Conservation (phyloP, 2,888 invertebrate genomes). For the Leuctra nigra region DNA sequence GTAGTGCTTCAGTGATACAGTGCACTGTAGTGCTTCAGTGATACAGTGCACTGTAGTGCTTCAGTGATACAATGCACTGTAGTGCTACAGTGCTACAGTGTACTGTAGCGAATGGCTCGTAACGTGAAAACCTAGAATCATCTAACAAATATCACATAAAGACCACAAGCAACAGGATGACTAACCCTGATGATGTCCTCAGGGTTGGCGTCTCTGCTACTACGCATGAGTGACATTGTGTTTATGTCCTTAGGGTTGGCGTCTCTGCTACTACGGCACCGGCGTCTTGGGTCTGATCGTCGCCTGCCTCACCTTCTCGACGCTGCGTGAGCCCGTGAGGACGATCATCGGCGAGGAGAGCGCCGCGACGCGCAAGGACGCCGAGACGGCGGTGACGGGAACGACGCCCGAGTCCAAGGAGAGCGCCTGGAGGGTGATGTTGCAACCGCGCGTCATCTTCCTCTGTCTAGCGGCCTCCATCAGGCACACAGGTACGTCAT, state of each 20-base stretch:
- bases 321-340: conserved; percentile 68
- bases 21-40: no score
- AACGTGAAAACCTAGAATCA: no score
- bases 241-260: conserved; percentile 70
- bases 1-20: no score
- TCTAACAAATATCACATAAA: no score
- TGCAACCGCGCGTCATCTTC: conserved; percentile 70
- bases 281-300: conserved; percentile 69
- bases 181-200: no score
- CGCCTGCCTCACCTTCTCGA: conserved; percentile 62
- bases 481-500: conserved; percentile 79
- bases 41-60: no score
- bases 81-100: no score
- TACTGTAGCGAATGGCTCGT: no score
- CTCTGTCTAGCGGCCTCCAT: conserved; percentile 82
- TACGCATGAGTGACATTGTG: no score
- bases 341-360: conserved; percentile 65
- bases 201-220: no score
- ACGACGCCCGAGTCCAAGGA: conserved; percentile 40
- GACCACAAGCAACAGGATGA: no score
- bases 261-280: conserved; percentile 72
- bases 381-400: conserved; percentile 36
- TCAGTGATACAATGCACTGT: no score
- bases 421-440: conserved; percentile 66
- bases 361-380: conserved; percentile 31